These are phyloP conservation scores for Pelobates fuscus DNA, from an alignment of 2,113 vertebrate species.

Conservation along the genomic window DNA sequence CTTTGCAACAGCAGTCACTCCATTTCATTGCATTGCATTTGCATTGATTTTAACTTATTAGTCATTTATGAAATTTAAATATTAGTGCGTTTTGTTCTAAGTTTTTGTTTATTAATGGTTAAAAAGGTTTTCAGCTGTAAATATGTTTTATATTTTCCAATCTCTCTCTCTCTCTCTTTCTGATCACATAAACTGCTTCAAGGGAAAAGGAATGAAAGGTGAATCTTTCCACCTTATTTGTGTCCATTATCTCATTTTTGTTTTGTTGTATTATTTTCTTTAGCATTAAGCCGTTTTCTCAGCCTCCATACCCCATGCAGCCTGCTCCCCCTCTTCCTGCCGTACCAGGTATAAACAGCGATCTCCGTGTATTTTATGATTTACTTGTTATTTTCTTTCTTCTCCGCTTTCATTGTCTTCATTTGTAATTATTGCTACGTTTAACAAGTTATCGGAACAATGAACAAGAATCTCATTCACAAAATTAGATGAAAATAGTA, in stretches of 20 bases:
- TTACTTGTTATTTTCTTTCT: neutral
- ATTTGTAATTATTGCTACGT: too few relatives aligned
- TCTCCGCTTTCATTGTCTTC: neutral
- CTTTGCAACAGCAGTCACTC: too few relatives aligned
- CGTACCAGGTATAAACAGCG: slow-evolving; percentile 60
- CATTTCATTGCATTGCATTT: too few relatives aligned
- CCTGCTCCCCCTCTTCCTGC: slow-evolving; percentile 57
- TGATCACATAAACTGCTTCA: slow-evolving; percentile 12
- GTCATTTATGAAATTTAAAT: too few relatives aligned
- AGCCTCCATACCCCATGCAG: slow-evolving; percentile 59
- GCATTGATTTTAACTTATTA: too few relatives aligned
- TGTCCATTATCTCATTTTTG: slow-evolving; percentile 26
- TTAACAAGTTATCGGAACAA: too few relatives aligned
- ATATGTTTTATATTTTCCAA: neutral
- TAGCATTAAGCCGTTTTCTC: slow-evolving; percentile 66
- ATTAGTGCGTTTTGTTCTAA: too few relatives aligned
- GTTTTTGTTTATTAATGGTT: neutral
- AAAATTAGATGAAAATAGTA: too few relatives aligned
- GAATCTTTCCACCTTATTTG: slow-evolving; percentile 3
- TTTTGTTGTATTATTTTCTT: slow-evolving; percentile 41
- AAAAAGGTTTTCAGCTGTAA: neutral
- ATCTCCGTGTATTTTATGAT: neutral
- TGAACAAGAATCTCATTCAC: too few relatives aligned
- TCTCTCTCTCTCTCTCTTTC: slow-evolving; percentile 18
- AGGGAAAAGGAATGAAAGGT: slow-evolving; percentile 20